Base-by-base conservation (phyloP, 2,113 vertebrate species). In the Toxotes chatareus region DNA sequence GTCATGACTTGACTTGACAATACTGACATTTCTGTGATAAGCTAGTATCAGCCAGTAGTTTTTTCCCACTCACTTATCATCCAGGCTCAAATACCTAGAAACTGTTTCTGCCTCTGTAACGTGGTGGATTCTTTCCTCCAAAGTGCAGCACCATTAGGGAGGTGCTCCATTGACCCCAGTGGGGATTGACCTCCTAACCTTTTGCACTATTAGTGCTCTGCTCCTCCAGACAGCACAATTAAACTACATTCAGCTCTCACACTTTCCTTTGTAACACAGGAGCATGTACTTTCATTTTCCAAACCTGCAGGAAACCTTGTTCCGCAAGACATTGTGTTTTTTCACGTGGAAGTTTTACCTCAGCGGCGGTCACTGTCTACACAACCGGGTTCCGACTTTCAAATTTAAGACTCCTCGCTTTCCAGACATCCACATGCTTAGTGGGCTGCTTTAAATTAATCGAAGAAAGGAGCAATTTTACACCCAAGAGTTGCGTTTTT, bases 381-480 rank as follows among this genome's bases (percentile, higher is more conserved):
- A 38, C 44, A 16, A 27, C n/a, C 1, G 2, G 4, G 23, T 36
- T 59, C 31, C 47, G 61, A 57, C 49, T 73, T 66, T 59, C 16
- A 31, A 23, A 62, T 63, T 9, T 38, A 47, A 70, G 55, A 7
- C 31, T 21, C 5, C 27, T 27, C 27, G 27, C 27, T 27, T 27
- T 27, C 27, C 27, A 27, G 27, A 27, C 27, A 1, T 27, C 27
- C 27, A 27, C 27, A 27, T 27, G 27, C 27, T 61, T 32, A 62
- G 19, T 67, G 47, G 47, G 47, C 61, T 68, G 56, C 11, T 65
- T 86, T 80, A 73, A 73, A 82, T 87, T 78, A 63, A 76, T 71
- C 27, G 79, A 62, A 32, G 67, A 76, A 44, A 27, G 27, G 27
- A 27, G 27, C 27, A 27, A 27, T 76, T 68, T 74, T 47, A 79